Evolutionary conservation across 2,888 invertebrate genomes (phyloP), one percentile per base, ranked within the genome.

Genomic region (Enchytraeus crypticus): DNA sequence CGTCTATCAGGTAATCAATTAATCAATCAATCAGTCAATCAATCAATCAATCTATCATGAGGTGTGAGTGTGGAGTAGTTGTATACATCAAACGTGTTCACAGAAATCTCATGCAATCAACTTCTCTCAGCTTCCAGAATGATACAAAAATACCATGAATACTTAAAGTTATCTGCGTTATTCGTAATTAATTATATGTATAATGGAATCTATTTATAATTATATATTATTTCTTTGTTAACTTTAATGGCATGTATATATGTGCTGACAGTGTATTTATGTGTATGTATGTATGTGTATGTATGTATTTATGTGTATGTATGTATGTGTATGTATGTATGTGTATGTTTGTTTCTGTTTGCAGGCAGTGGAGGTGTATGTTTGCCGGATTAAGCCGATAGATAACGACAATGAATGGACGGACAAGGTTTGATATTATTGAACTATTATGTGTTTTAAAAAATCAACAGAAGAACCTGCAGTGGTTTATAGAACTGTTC

Each of bases 391-490:
- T 21, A 74, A 77, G 43, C 85, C 85, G 1, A 79, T 79, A 59
- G 85, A 85, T 67, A 74, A 80, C 34, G 85, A 85, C 71, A 75
- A 74, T 34, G 75, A 76, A 21, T 86, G 85, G 85, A 84, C 83
- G 60, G 66, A 71, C 3, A 76, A 76, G 70, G 75, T 57, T 21
- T 23, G 8, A 26, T 21, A 21, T 5, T 23, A 8, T n/a, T 54
- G 14, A 27, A 32, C 21, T 51, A 49, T 3, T 2, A 29, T 14
- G 29, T 14, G 2, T 53, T 53, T 27, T 51, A 29, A 11, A 14
- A 23, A 30, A 38, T 38, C 11, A 38, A n/a, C n/a, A n/a, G n/a
- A n/a, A n/a, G n/a, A n/a, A n/a, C n/a, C n/a, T n/a, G n/a, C n/a
- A n/a, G n/a, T n/a, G n/a, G n/a, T n/a, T n/a, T n/a, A n/a, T n/a